Base-by-base conservation (phyloP, 1,140 invertebrate species). In the Dolichoris vasculosae region DNA sequence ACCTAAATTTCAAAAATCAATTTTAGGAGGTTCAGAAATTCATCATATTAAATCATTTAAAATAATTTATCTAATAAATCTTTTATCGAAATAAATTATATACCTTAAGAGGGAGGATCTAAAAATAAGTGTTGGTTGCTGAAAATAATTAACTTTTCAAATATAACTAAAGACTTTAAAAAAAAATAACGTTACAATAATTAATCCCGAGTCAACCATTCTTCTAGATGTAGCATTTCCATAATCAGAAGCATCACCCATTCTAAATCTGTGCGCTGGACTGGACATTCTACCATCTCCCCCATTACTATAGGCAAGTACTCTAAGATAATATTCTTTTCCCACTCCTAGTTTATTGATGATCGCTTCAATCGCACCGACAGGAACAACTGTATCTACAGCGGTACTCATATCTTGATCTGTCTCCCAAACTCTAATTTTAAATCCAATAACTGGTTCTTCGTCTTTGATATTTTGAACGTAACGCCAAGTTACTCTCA, bases 201-300 rank as follows among this genome's bases (percentile, higher is more conserved):
- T 87, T 13, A 93, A 51, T 46, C 84, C 78, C 17, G 84, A 86
- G 81, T 92, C 83, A 0, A 91, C 83, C 20, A 90, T 88, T 26
- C 86, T 91, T 40, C 85, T 90, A 9, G 87, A 67, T 8, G 88
- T 87, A 11, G 89, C 88, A n/a, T 87, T 90, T 79, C 91, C 89
- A 26, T 91, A 93, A 51, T 90, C 87, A 9, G 89, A 87, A 23
- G 88, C 85, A 55, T 93, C 92, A 15, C 97, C 97, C 97, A 97
- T 97, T 94, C 97, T 96, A 93, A 99, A 98, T 87, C 96, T 96
- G 87, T 97, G 94, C 4, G 96, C 95, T 0, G 98, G 98, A 86
- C 98, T 99, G 73, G 98, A 99, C 97, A 99, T 99, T 80, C 98
- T 95, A 0, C 98, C 98, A 91, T 99, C 98, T 0, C 98, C 98